These are phyloP conservation scores for Andrena bicolor DNA, from an alignment of 2,888 invertebrate species.

Conservation along the genomic window DNA sequence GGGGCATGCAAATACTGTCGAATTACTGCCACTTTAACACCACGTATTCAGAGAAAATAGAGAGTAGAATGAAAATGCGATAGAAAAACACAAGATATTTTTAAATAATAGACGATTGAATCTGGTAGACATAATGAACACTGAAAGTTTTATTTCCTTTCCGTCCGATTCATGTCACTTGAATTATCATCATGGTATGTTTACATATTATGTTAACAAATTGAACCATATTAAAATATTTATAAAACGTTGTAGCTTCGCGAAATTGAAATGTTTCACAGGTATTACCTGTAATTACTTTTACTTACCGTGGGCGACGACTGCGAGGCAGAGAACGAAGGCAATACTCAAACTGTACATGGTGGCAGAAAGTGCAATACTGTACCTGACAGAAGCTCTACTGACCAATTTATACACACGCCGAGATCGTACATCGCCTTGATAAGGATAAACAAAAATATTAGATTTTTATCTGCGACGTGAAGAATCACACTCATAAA, in stretches of 20 bases:
- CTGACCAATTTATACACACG: slow-evolving; percentile 46
- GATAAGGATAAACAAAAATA: slow-evolving; percentile 43
- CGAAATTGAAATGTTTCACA: background rate
- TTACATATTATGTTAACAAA: too few species aligned
- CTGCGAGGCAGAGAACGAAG: slow-evolving; percentile 35
- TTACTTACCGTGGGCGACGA: slow-evolving; percentile 27
- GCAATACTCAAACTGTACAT: slow-evolving; percentile 20
- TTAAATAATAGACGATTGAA: too few species aligned
- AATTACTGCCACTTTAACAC: too few species aligned
- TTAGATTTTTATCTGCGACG: slow-evolving; percentile 23
- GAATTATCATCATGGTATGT: too few species aligned
- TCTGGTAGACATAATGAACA: too few species aligned
- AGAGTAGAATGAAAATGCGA: too few species aligned
- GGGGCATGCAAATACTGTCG: too few species aligned
- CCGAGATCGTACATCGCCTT: background rate
- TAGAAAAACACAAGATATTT: too few species aligned
- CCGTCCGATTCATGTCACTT: too few species aligned
- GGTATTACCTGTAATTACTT: background rate
- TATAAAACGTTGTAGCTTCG: background rate
- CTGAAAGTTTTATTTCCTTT: too few species aligned
- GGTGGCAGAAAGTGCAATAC: slow-evolving; percentile 1
- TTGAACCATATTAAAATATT: background rate
- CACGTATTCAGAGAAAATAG: too few species aligned
- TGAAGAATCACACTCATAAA: background rate
- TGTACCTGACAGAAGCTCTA: background rate